These are phyloP conservation scores for Calosoma granatense DNA, from an alignment of 1,140 invertebrate species.

Conservation along the genomic window DNA sequence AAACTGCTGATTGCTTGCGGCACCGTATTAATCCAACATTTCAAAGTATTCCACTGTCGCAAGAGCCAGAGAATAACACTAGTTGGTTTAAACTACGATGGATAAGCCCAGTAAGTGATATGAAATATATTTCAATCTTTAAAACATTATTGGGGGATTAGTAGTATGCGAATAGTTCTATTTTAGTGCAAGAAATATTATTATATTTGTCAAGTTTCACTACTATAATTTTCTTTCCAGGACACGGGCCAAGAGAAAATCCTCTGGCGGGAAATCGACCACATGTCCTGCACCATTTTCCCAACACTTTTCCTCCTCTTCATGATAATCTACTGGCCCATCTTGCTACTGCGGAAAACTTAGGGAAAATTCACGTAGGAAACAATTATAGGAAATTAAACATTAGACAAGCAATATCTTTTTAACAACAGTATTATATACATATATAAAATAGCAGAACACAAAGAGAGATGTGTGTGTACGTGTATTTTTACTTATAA, in stretches of 20 bases:
- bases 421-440: neutral
- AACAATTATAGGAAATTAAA: neutral
- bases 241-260: constrained; percentile 53
- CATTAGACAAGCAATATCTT: too few species aligned
- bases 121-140: constrained; percentile 10
- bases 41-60: neutral
- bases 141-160: neutral
- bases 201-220: too few species aligned
- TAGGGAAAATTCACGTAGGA: neutral
- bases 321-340: constrained; percentile 64
- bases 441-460: neutral
- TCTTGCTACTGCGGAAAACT: constrained; percentile 52
- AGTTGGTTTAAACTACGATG: constrained; percentile 21
- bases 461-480: too few species aligned
- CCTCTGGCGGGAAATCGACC: constrained; percentile 57
- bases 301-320: constrained; percentile 64
- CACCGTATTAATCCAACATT: neutral
- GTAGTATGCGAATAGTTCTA: too few species aligned
- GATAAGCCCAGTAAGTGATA: constrained; percentile 21
- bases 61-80: neutral
- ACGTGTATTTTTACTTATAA: neutral
- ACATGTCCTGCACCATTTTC: constrained; percentile 56
- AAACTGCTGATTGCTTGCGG: neutral
- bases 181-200: constrained; percentile 6
- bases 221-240: too few species aligned